Evolutionary conservation across 2,888 invertebrate genomes (phyloP).

Genomic region (Plebejus argus): DNA sequence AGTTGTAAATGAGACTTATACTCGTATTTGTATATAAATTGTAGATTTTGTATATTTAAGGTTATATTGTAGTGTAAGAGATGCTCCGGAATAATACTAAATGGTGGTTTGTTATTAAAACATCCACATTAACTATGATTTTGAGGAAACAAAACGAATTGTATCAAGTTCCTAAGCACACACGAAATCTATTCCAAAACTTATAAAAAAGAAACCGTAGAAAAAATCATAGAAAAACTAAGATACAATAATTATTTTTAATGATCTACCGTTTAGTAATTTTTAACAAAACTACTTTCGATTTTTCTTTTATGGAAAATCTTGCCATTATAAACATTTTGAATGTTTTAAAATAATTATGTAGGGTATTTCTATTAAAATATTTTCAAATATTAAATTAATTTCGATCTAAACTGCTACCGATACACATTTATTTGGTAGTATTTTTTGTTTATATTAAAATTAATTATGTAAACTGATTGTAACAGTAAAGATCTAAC

Average conservation of each 20-base stretch:
- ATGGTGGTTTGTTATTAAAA: conserved; percentile 9
- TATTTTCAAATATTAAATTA: conserved; percentile 2
- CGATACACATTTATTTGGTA: too few relatives aligned
- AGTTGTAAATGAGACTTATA: conserved; percentile 35
- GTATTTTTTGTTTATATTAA: too few relatives aligned
- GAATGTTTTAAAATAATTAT: conserved; percentile 23
- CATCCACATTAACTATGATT: neutral
- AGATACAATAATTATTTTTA: neutral
- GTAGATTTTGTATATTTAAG: conserved; percentile 38
- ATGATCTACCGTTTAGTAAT: neutral
- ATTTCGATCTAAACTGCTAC: neutral
- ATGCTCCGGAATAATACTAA: neutral
- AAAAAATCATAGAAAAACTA: neutral
- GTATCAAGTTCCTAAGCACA: neutral
- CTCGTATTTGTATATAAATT: conserved; percentile 33
- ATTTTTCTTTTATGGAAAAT: conserved; percentile 33
- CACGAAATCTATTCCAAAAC: neutral
- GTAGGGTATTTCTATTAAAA: neutral
- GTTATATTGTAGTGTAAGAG: neutral
- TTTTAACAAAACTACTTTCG: neutral
- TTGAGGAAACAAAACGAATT: neutral
- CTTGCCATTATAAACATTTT: conserved; percentile 32
- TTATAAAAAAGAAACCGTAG: neutral
- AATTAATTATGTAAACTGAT: too few relatives aligned
- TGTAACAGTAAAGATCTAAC: neutral